A percentile compares a stretch with the other conserved stretches of the same genome.
phyloP scores from a whole-genome alignment of 1,140 invertebrate genomes.

The Ceratosolen solmsi region DNA sequence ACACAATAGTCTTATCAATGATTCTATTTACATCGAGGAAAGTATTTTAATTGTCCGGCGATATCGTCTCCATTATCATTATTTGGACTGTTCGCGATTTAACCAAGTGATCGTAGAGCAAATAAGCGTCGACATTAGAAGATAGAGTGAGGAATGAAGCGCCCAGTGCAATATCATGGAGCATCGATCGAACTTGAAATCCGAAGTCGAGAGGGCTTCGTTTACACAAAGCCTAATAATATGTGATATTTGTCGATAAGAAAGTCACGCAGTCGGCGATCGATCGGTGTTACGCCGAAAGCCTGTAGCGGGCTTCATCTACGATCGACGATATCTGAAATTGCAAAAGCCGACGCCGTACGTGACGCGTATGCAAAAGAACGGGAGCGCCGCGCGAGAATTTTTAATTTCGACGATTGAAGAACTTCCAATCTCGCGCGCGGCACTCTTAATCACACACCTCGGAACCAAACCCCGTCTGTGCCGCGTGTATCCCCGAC shows the following conservation, averaged over 20 bases:
- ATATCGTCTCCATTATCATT: background rate
- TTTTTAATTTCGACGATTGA: constrained; percentile 22
- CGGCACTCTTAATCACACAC: constrained; percentile 30
- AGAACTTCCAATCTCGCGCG: background rate
- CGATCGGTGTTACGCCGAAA: background rate
- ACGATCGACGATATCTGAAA: background rate
- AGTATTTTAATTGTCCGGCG: background rate
- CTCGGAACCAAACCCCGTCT: constrained; percentile 12
- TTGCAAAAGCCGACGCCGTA: background rate
- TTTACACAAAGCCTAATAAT: background rate
- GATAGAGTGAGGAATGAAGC: background rate
- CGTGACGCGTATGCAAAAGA: background rate
- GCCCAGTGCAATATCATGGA: background rate
- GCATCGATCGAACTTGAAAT: background rate
- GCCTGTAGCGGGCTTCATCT: background rate
- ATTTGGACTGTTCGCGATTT: background rate
- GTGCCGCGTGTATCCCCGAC: background rate
- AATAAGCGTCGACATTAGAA: background rate
- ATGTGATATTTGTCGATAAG: background rate
- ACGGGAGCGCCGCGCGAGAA: background rate
- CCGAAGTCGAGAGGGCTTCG: background rate
- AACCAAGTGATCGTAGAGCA: background rate
- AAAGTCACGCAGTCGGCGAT: background rate
- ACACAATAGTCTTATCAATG: background rate
- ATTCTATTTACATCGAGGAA: background rate